Conservation (phyloP, 2,888 invertebrate genomes). For the Oligia latruncula region DNA sequence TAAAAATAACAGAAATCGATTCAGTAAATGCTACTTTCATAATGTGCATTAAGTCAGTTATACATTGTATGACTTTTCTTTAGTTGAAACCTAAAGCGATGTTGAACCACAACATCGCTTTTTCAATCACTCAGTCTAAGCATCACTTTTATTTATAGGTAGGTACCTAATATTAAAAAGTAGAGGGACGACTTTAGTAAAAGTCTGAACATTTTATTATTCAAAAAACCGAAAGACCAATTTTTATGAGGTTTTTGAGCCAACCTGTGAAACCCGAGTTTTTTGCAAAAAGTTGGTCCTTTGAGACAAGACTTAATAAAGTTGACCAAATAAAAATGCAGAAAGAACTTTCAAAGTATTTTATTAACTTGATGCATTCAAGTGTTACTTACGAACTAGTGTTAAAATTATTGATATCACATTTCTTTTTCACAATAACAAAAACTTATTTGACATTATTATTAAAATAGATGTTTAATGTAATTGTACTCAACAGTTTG, state of each 20-base stretch:
- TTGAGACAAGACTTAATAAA: neutral
- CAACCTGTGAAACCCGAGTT: neutral
- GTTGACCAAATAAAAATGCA: constrained; percentile 13
- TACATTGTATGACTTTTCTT: neutral
- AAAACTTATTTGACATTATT: constrained; percentile 23
- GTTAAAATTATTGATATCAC: constrained; percentile 67
- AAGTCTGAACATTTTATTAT: neutral
- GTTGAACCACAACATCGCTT: too few species aligned
- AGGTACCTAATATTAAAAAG: neutral
- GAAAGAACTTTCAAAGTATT: constrained; percentile 29
- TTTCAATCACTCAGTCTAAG: neutral
- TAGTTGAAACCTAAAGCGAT: neutral
- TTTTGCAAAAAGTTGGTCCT: neutral
- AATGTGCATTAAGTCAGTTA: too few species aligned
- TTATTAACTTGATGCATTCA: constrained; percentile 39
- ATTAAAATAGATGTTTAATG: constrained; percentile 26
- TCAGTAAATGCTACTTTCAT: too few species aligned
- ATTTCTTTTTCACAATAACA: constrained; percentile 61
- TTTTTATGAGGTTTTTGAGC: neutral
- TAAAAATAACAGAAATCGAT: too few species aligned
- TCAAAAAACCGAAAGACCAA: neutral
- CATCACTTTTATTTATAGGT: neutral
- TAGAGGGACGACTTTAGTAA: neutral
- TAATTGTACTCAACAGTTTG: constrained; percentile 59
- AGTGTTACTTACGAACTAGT: constrained; percentile 55